Conservation (phyloP, 2,888 invertebrate species). For the Spodoptera picta region DNA sequence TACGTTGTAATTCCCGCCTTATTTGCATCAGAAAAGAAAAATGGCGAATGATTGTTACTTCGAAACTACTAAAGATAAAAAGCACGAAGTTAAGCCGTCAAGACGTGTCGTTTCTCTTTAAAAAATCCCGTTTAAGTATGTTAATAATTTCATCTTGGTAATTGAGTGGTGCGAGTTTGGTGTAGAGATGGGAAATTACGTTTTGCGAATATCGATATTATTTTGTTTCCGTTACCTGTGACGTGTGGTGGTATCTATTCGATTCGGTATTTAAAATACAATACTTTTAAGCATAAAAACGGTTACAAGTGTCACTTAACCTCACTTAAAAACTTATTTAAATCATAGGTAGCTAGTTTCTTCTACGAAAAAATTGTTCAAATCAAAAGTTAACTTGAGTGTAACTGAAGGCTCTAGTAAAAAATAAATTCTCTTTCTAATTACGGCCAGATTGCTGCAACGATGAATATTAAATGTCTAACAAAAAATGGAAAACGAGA, state of each 20-base stretch:
- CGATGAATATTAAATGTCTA: slow-evolving; percentile 11
- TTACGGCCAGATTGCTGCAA: slow-evolving; percentile 22
- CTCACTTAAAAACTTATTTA: no score
- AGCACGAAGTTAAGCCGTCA: slow-evolving; percentile 59
- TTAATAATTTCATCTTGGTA: slow-evolving; percentile 74
- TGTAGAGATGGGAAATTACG: slow-evolving; percentile 36
- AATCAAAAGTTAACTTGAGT: slow-evolving; percentile 2
- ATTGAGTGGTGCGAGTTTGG: slow-evolving; percentile 62
- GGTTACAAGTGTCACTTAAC: no score
- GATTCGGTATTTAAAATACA: neutral
- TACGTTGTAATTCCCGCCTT: slow-evolving; percentile 41
- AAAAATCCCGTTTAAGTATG: slow-evolving; percentile 66
- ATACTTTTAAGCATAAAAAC: neutral
- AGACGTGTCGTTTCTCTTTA: slow-evolving; percentile 59
- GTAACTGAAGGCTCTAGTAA: slow-evolving; percentile 7
- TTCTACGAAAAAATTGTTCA: neutral
- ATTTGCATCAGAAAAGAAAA: slow-evolving; percentile 57
- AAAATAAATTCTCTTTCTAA: slow-evolving; percentile 24
- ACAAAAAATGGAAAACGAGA: slow-evolving; percentile 7
- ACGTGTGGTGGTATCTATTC: neutral
- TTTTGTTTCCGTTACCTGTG: slow-evolving; percentile 52
- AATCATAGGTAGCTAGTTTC: no score
- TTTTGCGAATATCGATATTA: slow-evolving; percentile 27
- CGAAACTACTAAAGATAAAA: slow-evolving; percentile 52
- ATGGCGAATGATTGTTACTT: slow-evolving; percentile 49